Evolutionary conservation across 2,113 vertebrate genomes (phyloP), one percentile per base, ranked within the genome.

Genomic region (Panthera leo): DNA sequence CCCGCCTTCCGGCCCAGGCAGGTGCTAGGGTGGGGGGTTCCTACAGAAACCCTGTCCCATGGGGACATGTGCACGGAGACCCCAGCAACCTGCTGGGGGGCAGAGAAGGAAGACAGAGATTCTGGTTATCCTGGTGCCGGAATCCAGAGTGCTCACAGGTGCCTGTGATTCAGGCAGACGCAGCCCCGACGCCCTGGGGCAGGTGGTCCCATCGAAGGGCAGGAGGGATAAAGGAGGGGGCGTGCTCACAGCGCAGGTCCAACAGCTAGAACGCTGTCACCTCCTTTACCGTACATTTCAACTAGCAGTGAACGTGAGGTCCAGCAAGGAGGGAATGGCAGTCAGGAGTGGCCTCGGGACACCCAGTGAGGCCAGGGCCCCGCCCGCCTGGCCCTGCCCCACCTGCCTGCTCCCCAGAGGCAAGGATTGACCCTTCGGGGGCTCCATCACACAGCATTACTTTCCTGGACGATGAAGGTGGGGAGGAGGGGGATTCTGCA

Each of bases 31-130:
- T 18, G 16, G 45, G 58, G 3, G 29, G 18, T 27, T 67, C 21
- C 36, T 4, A 3, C 25, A 0, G 2, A 68, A 27, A 8, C 18
- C 42, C 8, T 5, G 0, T 5, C 29, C 15, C 15, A 18, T 0
- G 1, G 9, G 82, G 42, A n/a, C 58, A 13, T 0, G 6, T 11
- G 9, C 3, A 29, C 7, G 27, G 29, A n/a, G 5, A 2, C 15
- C 45, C 8, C 0, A 4, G n/a, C 4, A 14, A 42, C 19, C 48
- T 4, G 75, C 19, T 0, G 0, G 48, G 80, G 0, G 5, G 70
- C 34, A 48, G 18, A 78, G 45, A 29, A 39, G 11, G 29, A n/a
- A 29, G 13, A 39, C 55, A 67, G 27, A 29, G 68, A 29, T 15
- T 16, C 21, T 2, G 3, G 39, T 19, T 34, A 0, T 23, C 2